Conservation (phyloP, 2,113 vertebrate species). For the Polypterus senegalus region DNA sequence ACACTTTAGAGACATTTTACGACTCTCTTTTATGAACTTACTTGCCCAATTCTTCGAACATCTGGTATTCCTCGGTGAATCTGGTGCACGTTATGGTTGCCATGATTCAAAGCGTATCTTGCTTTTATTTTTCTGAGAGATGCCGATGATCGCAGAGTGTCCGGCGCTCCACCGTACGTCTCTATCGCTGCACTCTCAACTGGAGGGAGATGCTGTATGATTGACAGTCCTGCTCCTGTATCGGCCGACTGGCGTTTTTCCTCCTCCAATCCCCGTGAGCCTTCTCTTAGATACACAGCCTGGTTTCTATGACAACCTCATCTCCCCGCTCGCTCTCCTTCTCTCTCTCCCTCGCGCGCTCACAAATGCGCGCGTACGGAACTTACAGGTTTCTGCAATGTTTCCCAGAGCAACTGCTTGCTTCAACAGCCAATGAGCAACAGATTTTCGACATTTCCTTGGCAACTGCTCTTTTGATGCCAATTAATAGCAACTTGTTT, state of each 20-base stretch:
- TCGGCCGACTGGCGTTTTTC: constrained; percentile 33
- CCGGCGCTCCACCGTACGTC: constrained; percentile 6
- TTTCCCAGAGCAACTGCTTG: constrained; percentile 47
- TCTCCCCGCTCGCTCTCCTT: constrained; percentile 48
- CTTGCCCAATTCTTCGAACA: constrained; percentile 85
- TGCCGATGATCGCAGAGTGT: constrained; percentile 21
- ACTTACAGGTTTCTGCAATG: constrained; percentile 39
- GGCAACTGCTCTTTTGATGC: constrained; percentile 21
- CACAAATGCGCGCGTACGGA: constrained; percentile 39
- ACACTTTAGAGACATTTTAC: background rate
- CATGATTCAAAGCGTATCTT: constrained; percentile 41
- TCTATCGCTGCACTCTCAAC: constrained; percentile 23
- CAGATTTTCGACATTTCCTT: constrained; percentile 41
- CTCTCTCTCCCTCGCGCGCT: constrained; percentile 62
- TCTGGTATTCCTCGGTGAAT: constrained; percentile 83
- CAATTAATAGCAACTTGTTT: constrained; percentile 6
- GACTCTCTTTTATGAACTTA: constrained; percentile 44
- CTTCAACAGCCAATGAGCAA: constrained; percentile 23
- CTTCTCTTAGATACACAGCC: constrained; percentile 67
- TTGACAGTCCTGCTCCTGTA: constrained; percentile 47
- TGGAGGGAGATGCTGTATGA: constrained; percentile 47
- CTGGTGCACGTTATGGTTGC: constrained; percentile 82
- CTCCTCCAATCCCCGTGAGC: constrained; percentile 55
- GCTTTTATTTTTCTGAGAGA: background rate
- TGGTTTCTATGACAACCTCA: constrained; percentile 73